Base-by-base conservation (phyloP, 2,888 invertebrate species). In the Taphrorychus bicolor region DNA sequence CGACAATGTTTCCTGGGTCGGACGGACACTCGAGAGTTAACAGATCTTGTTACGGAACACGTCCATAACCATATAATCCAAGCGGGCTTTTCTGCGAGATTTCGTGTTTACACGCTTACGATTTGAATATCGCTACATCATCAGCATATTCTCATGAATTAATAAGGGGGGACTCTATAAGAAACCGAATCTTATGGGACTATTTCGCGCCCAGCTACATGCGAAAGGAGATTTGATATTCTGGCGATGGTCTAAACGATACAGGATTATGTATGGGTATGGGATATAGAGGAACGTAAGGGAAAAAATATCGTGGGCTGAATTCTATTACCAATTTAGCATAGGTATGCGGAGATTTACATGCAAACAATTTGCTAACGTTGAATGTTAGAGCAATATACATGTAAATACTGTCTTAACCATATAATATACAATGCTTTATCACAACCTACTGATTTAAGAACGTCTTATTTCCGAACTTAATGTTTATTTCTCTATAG, bases 211-310 rank as follows among this genome's bases (percentile, higher is more conserved):
- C 23, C 42, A 22, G 22, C 60, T 59, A 66, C 66, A 66, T 57
- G 66, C 66, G 49, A 66, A 51, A 41, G 42, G 66, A 51, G 52
- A 66, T 66, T 66, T 66, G 60, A 66, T 66, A 66, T 66, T 66
- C 60, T 21, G 40, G 45, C 40, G 66, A 66, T 66, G 59, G 66
- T 42, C 56, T 49, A 60, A 59, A 59, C 60, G 66, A 66, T 66
- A 66, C 22, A 41, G 49, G 49, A 42, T 69, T 64, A 65, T 70
- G 66, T 69, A 71, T 71, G 70, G 66, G 69, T 71, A 64, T 59
- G 69, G n/a, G 45, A 24, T 9, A 16, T 7, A 24, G 14, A 32
- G n/a, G 51, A 51, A 49, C 17, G 22, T 16, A 23, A n/a, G 59
- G n/a, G n/a, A n/a, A n/a, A n/a, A n/a, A n/a, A n/a, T n/a, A n/a